phyloP scores from a whole-genome alignment of 2,113 vertebrate species.

The Calyptommatus sinebrachiatus region DNA sequence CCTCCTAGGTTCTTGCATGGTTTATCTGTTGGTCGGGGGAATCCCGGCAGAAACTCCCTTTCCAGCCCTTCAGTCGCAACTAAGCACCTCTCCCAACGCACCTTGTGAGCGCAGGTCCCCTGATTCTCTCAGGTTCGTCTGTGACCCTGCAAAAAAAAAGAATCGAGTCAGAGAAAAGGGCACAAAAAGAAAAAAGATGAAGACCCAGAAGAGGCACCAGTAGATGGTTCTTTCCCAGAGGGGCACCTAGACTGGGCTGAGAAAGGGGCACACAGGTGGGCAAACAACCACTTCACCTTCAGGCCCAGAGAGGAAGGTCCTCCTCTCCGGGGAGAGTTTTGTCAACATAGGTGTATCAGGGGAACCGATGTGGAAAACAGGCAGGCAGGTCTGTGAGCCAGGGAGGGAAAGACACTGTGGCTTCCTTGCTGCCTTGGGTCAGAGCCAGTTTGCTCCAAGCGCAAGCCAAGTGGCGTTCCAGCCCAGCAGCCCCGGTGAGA shows the following conservation, averaged over 20 bases:
- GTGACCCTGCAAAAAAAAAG: constrained; percentile 79
- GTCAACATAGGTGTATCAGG: too few species aligned
- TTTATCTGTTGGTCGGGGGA: too few species aligned
- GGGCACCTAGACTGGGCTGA: too few species aligned
- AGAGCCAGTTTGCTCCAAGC: too few species aligned
- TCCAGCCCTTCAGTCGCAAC: too few species aligned
- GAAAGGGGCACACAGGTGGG: not conserved
- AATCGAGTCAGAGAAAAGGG: not conserved
- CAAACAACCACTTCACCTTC: too few species aligned
- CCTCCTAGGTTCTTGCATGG: too few species aligned
- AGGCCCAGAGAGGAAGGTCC: not conserved
- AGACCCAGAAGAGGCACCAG: not conserved
- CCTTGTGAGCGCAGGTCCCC: constrained; percentile 96
- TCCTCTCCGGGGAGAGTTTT: too few species aligned
- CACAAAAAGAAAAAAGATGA: rapidly evolving
- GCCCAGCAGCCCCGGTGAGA: too few species aligned
- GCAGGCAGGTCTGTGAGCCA: not conserved
- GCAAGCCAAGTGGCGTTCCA: too few species aligned
- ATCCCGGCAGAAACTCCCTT: too few species aligned
- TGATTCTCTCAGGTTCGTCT: constrained; percentile 98
- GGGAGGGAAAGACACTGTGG: not conserved
- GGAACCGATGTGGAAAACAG: too few species aligned
- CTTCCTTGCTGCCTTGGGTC: not conserved
- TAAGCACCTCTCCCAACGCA: constrained; percentile 38
- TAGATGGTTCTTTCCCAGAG: not conserved